Evolutionary conservation across 2,113 vertebrate genomes (phyloP), one percentile per base, ranked within the genome.

Genomic region (Calyptommatus sinebrachiatus): DNA sequence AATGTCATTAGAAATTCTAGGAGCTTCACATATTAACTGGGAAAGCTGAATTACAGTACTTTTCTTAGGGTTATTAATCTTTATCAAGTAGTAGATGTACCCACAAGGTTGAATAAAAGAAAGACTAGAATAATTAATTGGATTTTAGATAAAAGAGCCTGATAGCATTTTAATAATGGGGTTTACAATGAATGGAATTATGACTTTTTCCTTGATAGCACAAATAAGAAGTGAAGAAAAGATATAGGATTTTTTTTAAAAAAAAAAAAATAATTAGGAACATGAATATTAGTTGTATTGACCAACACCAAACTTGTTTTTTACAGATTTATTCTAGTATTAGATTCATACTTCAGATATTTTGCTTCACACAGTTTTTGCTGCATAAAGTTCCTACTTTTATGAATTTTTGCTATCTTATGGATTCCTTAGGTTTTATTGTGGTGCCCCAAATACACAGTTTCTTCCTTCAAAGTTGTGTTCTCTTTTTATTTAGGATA

Each of bases 131-230:
- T 83, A 90, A 86, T 84, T 84, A 87, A 90, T 79, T 80, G 26
- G 66, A 90, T 88, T 90, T 80, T 78, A 89, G 81, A 84, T 85
- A 84, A 71, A 88, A 29, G 7, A 85, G 62, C 53, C 60, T 74
- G 60, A 70, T 20, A 89, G 70, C 89, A 84, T 82, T 76, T 66
- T 87, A 87, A 88, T 89, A 87, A 7, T 81, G 72, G 83, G 76
- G 10, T 68, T 86, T 76, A 41, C 67, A 84, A 28, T 73, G 71
- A 83, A 74, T 14, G 68, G 76, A 46, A 84, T 62, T 76, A 76
- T 72, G 73, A 48, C 31, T 80, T 48, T 71, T 88, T 87, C 57
- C 48, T 70, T 70, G 70, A 81, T 89, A 79, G 83, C 81, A 87
- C 76, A 71, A 16, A 24, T 61, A 80, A 77, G 62, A 78, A 7